These are phyloP conservation scores for Eupeodes latifasciatus DNA, from an alignment of 2,888 invertebrate genomes.

Conservation along the genomic window DNA sequence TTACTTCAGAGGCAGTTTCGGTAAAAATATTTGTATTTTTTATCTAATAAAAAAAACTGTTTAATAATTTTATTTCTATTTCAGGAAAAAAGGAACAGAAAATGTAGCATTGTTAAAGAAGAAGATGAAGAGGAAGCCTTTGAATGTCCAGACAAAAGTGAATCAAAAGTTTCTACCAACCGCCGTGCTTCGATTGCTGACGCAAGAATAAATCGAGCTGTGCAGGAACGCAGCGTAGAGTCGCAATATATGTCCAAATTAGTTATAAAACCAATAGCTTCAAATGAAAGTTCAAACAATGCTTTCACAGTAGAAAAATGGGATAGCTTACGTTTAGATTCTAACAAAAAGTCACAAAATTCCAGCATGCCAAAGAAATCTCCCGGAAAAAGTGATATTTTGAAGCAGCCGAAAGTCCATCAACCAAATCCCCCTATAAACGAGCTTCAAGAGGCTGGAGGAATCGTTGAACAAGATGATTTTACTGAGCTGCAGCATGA, in stretches of 20 bases:
- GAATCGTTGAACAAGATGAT: conserved; percentile 32
- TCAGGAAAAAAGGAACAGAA: conserved; percentile 87
- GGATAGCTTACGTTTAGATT: conserved; percentile 53
- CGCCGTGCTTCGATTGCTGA: conserved; percentile 92
- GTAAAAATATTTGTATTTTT: conserved; percentile 77
- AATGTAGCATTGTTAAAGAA: conserved; percentile 96
- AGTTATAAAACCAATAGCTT: conserved; percentile 57
- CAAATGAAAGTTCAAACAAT: conserved; percentile 48
- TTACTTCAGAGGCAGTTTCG: conserved; percentile 78
- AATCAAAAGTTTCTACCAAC: conserved; percentile 85
- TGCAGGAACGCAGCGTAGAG: conserved; percentile 85
- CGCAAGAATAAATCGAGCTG: conserved; percentile 89
- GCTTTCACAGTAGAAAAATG: conserved; percentile 37
- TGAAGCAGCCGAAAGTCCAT: conserved; percentile 49
- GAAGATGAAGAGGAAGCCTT: conserved; percentile 94
- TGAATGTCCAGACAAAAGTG: conserved; percentile 85
- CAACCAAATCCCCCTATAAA: conserved; percentile 60
- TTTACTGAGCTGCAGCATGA: conserved; percentile 54
- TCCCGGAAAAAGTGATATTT: conserved; percentile 52
- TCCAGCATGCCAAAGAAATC: conserved; percentile 18
- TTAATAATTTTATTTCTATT: not conserved
- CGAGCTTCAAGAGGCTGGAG: conserved; percentile 61
- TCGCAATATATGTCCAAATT: conserved; percentile 64
- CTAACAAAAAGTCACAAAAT: conserved; percentile 49
- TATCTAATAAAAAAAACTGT: not conserved